These are phyloP conservation scores for Epinephelus malabaricus DNA, from an alignment of 2,797 vertebrate genomes.

Conservation along the genomic window DNA sequence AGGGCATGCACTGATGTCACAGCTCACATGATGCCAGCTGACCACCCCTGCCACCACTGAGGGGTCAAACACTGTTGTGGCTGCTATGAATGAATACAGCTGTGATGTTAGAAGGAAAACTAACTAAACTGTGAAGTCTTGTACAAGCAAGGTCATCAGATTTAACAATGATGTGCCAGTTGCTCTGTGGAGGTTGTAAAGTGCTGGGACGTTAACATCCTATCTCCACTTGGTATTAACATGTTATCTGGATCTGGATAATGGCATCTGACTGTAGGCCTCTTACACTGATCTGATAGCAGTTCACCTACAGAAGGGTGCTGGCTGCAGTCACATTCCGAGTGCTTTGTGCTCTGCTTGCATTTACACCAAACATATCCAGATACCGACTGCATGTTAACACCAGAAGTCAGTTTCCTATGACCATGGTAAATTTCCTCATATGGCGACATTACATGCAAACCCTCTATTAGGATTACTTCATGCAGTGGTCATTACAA, in stretches of 20 bases:
- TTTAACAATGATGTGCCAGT: neutral
- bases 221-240: slow-evolving; percentile 11
- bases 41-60: neutral
- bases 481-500: slow-evolving; percentile 58
- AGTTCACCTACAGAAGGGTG: too few species aligned
- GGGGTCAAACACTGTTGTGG: neutral
- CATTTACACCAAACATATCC: neutral
- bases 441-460: slow-evolving; percentile 10
- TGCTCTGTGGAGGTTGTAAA: neutral
- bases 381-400: neutral
- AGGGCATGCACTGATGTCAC: slow-evolving; percentile 33
- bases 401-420: neutral
- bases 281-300: too few species aligned
- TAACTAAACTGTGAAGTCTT: neutral
- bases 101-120: neutral
- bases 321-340: neutral
- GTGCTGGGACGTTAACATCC: neutral
- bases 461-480: slow-evolving; percentile 8
- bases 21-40: neutral
- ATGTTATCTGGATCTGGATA: neutral
- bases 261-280: too few species aligned
- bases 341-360: neutral
- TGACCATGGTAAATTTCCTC: neutral
- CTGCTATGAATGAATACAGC: neutral
- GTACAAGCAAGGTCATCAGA: neutral